phyloP scores from a whole-genome alignment of 2,113 vertebrate species.

The Meles meles region DNA sequence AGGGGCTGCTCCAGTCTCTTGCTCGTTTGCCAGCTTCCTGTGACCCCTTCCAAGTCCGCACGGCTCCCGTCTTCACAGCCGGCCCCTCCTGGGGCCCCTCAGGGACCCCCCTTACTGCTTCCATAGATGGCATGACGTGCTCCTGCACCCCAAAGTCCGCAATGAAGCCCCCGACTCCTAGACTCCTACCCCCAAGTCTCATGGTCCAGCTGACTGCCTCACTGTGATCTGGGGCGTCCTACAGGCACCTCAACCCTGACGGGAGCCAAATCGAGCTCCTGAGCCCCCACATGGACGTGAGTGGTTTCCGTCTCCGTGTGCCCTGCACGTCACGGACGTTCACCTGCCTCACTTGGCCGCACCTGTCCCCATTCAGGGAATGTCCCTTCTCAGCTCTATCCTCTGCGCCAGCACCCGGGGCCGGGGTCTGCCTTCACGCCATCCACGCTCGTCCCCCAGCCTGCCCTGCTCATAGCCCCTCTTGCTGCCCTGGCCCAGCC shows the following conservation, averaged over 20 bases:
- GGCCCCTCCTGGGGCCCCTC: not conserved
- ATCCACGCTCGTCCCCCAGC: not conserved
- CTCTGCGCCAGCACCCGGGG: not conserved
- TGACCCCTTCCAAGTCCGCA: not conserved
- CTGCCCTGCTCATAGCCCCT: not conserved
- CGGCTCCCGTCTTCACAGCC: rapidly evolving
- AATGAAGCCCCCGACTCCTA: not conserved
- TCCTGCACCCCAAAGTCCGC: not conserved
- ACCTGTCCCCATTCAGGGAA: not conserved
- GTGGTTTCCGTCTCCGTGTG: not conserved
- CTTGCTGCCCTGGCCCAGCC: not conserved
- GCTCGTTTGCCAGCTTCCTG: not conserved
- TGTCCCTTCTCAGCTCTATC: not conserved
- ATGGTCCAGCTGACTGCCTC: not conserved
- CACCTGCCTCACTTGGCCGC: not conserved
- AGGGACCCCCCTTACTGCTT: not conserved
- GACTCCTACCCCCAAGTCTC: not conserved
- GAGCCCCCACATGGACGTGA: not conserved
- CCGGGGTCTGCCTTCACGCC: not conserved
- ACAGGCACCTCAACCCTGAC: not conserved
- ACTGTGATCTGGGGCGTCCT: not conserved
- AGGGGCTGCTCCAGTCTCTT: not conserved
- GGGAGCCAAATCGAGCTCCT: not conserved
- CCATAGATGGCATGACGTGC: not conserved
- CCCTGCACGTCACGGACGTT: not conserved